phyloP scores from a whole-genome alignment of 2,797 vertebrate genomes.

The Sparidentex hasta region DNA sequence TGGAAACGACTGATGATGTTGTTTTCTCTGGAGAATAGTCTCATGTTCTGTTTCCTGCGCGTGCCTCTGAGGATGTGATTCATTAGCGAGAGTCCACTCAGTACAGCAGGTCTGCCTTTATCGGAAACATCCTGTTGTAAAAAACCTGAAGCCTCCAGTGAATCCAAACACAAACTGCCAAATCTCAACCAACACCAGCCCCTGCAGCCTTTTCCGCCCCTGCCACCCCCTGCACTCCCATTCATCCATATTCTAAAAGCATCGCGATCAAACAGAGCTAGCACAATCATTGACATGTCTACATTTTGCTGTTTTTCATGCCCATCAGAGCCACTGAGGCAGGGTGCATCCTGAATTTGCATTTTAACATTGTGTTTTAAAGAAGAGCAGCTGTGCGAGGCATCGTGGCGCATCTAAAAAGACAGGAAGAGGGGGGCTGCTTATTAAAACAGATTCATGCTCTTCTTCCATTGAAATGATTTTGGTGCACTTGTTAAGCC shows the following conservation, averaged over 20 bases:
- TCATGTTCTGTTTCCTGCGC: conserved; percentile 38
- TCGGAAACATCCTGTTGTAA: conserved; percentile 42
- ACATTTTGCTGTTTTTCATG: conserved; percentile 29
- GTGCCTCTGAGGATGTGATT: conserved; percentile 19
- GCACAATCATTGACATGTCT: conserved; percentile 39
- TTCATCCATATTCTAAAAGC: conserved; percentile 60
- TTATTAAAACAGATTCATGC: conserved; percentile 42
- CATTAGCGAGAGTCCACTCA: conserved; percentile 15
- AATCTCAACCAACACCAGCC: conserved; percentile 45
- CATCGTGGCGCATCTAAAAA: conserved; percentile 37
- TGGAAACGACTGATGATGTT: conserved; percentile 13
- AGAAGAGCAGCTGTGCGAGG: conserved; percentile 35
- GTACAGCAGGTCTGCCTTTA: conserved; percentile 20
- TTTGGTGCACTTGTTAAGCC: conserved; percentile 29
- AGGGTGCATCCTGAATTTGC: conserved; percentile 28
- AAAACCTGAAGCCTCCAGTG: conserved; percentile 45
- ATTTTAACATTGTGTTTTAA: conserved; percentile 36
- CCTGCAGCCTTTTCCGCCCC: conserved; percentile 15
- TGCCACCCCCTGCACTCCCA: not conserved
- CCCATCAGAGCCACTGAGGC: conserved; percentile 25
- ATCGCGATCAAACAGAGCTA: conserved; percentile 35
- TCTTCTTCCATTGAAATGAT: conserved; percentile 42
- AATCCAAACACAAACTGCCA: conserved; percentile 56
- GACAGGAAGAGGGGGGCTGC: conserved; percentile 26
- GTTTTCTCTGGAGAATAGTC: conserved; percentile 4